Percentiles rank a stretch among this genome's conserved stretches.
Conservation (phyloP, 2,113 vertebrate species). For the Paratilapia polleni region DNA sequence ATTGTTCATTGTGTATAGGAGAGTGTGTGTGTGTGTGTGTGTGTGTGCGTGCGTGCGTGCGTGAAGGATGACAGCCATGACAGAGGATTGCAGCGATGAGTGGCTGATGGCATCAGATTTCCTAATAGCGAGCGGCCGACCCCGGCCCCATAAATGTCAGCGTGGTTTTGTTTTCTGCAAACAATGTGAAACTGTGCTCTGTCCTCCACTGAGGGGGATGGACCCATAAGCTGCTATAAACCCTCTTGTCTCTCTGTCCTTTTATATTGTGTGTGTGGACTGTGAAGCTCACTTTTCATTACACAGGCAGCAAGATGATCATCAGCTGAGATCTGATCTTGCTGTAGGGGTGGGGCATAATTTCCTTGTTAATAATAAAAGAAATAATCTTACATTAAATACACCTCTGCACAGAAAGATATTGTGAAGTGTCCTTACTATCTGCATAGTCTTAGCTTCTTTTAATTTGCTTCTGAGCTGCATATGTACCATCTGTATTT, state of each 20-base stretch:
- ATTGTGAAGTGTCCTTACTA: not conserved
- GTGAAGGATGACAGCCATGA: slow-evolving; percentile 16
- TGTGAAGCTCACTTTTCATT: not conserved
- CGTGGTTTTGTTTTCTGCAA: slow-evolving; percentile 76
- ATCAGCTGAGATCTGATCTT: not conserved
- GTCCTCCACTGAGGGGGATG: slow-evolving; percentile 13
- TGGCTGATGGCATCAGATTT: slow-evolving; percentile 62
- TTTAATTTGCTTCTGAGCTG: not conserved
- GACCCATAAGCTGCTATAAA: slow-evolving; percentile 63
- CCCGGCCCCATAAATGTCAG: slow-evolving; percentile 72
- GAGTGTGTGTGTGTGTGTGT: not conserved
- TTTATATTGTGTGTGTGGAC: not conserved
- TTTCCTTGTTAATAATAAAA: not conserved
- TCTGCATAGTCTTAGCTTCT: not conserved
- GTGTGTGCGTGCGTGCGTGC: not conserved
- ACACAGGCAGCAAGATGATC: not conserved
- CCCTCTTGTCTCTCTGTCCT: slow-evolving; percentile 58
- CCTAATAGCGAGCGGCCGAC: slow-evolving; percentile 43
- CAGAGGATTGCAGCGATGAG: slow-evolving; percentile 62
- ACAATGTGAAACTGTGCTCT: slow-evolving; percentile 73
- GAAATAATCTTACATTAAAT: not conserved
- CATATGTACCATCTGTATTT: not conserved
- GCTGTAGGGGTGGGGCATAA: not conserved
- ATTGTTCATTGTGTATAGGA: slow-evolving; percentile 30
- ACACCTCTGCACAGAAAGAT: not conserved